These are phyloP conservation scores for Tigriopus japonicus DNA, from an alignment of 1,140 invertebrate species.

Conservation along the genomic window DNA sequence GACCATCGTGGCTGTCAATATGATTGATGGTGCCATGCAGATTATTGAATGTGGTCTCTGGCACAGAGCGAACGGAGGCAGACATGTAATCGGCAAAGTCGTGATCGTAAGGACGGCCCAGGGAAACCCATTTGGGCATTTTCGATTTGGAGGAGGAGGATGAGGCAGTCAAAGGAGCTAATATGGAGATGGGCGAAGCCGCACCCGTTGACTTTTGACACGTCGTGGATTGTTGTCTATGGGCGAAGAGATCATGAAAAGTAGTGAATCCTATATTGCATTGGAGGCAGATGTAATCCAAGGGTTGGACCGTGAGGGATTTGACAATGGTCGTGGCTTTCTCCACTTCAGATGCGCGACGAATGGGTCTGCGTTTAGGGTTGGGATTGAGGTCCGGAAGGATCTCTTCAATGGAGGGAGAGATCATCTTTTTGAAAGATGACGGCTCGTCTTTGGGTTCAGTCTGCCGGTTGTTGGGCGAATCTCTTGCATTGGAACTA, in stretches of 20 bases:
- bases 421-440: no score
- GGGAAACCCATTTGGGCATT: background rate
- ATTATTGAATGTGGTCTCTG: conserved; percentile 6
- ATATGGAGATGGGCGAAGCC: background rate
- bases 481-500: background rate
- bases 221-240: background rate
- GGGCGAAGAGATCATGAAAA: background rate
- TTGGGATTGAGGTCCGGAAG: background rate
- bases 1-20: background rate
- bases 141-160: background rate
- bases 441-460: background rate
- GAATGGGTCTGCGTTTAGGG: background rate
- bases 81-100: background rate
- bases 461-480: background rate
- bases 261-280: background rate
- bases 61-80: background rate
- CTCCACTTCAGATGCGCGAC: background rate
- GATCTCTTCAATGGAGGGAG: background rate
- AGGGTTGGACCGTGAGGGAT: background rate
- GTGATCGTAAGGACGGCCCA: background rate
- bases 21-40: conserved; percentile 3
- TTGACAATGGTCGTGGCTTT: background rate
- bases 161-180: background rate
- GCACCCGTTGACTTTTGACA: background rate
- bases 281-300: background rate